These are phyloP conservation scores for Phrynocephalus vlangalii DNA, from an alignment of 2,797 vertebrate species.

Conservation along the genomic window DNA sequence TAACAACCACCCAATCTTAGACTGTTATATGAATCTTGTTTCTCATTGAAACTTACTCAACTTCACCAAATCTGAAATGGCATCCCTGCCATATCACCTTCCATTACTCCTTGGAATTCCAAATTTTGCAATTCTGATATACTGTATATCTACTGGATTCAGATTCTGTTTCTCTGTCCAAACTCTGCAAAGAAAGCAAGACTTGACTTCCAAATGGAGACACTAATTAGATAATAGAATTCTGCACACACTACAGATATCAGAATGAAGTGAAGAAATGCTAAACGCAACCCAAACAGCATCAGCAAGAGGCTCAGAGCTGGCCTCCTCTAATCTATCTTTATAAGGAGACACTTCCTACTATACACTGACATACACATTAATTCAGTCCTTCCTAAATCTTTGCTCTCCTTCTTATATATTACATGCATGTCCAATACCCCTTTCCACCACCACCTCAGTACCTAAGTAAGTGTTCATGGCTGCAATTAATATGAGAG, in stretches of 20 bases:
- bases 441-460: too few relatives aligned
- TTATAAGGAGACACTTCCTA: too few relatives aligned
- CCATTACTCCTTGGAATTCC: not conserved
- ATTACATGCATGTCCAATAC: too few relatives aligned
- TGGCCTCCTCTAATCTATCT: not conserved
- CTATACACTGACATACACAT: not conserved
- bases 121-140: not conserved
- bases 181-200: too few relatives aligned
- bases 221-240: not conserved
- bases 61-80: not conserved
- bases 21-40: too few relatives aligned
- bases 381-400: not conserved
- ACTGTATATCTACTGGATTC: not conserved
- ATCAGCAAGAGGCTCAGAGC: not conserved
- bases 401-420: not conserved
- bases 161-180: not conserved
- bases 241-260: not conserved
- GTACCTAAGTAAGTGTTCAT: not conserved
- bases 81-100: not conserved
- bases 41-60: not conserved
- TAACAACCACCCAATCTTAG: too few relatives aligned
- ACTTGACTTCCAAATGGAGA: not conserved
- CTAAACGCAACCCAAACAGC: not conserved
- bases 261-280: not conserved
- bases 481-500: not conserved